Evolutionary conservation across 2,888 invertebrate species (phyloP).

Genomic region (Epistrophella euchroma): DNA sequence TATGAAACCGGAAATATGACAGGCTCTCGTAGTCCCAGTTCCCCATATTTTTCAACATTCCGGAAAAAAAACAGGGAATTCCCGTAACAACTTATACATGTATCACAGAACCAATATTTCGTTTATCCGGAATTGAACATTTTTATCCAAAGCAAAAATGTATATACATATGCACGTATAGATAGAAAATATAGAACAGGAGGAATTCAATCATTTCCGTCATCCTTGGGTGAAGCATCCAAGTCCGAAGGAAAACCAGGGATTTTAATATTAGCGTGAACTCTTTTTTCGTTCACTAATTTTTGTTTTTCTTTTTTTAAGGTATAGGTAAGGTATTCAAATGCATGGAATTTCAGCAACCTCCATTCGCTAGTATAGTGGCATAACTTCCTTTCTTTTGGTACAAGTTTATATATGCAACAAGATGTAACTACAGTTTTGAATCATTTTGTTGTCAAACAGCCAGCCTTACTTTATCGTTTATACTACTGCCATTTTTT

Average conservation of each 20-base stretch:
- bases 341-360: not conserved
- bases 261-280: conserved; percentile 45
- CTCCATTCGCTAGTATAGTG: no score
- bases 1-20: conserved; percentile 38
- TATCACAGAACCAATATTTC: conserved; percentile 4
- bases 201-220: conserved; percentile 17
- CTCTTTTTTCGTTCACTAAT: not conserved
- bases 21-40: conserved; percentile 11
- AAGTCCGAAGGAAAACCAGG: conserved; percentile 1
- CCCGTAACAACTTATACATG: not conserved
- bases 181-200: conserved; percentile 10
- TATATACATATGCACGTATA: not conserved
- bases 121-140: conserved; percentile 48
- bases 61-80: not conserved
- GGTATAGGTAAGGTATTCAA: not conserved
- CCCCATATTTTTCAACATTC: conserved; percentile 26
- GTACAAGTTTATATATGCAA: no score
- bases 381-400: no score
- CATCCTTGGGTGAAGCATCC: not conserved
- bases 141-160: conserved; percentile 29
- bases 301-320: not conserved
- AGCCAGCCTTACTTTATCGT: no score
- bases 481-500: no score
- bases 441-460: no score
- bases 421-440: no score